Conservation (phyloP, 1,140 invertebrate species). For the Listronotus bonariensis region DNA sequence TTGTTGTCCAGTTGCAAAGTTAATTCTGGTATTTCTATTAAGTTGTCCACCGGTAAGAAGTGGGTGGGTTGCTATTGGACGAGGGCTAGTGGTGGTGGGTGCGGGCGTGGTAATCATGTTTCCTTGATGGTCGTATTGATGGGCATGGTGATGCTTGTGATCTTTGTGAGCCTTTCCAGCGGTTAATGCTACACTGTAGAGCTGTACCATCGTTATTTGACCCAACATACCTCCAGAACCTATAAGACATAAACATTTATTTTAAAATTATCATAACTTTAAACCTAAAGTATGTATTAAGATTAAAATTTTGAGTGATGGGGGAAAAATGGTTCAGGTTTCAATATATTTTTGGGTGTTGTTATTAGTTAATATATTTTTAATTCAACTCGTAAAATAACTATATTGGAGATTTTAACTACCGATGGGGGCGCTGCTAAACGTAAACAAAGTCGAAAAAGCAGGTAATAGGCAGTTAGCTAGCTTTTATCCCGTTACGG, state of each 20-base stretch:
- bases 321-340: too few relatives aligned
- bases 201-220: slow-evolving; percentile 77
- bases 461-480: too few relatives aligned
- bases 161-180: slow-evolving; percentile 82
- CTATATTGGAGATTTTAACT: too few relatives aligned
- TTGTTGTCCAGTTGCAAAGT: slow-evolving; percentile 56
- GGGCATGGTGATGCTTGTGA: slow-evolving; percentile 82
- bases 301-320: too few relatives aligned
- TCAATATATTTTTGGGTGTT: too few relatives aligned
- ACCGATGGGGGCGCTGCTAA: too few relatives aligned
- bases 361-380: too few relatives aligned
- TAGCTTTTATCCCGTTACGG: too few relatives aligned
- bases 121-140: slow-evolving; percentile 76
- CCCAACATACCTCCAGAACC: slow-evolving; percentile 71
- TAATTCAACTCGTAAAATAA: too few relatives aligned
- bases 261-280: too few relatives aligned
- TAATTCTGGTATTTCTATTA: slow-evolving; percentile 64
- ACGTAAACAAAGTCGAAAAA: too few relatives aligned
- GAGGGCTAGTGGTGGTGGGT: slow-evolving; percentile 58
- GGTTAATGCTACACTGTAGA: slow-evolving; percentile 76
- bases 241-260: slow-evolving; percentile 44
- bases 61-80: slow-evolving; percentile 63
- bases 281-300: too few relatives aligned
- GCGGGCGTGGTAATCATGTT: slow-evolving; percentile 65
- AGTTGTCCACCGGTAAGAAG: slow-evolving; percentile 71